Evolutionary conservation across 2,888 invertebrate species (phyloP), one percentile per base, ranked within the genome.

Genomic region (Netelia melanura): DNA sequence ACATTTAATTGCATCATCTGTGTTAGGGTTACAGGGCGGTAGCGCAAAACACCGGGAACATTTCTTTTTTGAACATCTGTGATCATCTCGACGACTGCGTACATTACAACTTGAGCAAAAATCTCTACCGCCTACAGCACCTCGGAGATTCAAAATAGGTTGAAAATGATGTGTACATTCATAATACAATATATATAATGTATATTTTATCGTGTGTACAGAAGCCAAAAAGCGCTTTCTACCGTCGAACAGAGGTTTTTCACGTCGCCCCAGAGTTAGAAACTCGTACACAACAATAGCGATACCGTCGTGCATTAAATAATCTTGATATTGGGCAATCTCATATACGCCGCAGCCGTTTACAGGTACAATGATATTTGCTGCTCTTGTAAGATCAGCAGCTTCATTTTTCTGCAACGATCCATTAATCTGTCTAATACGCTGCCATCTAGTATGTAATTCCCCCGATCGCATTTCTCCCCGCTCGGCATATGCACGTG

Each of bases 281-380:
- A 77, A 77, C 25, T 77, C 68, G 17, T 30, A 68, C 44, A 77
- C 61, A 0, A 77, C 8, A 9, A 78, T 70, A 10, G 52, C 78
- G 11, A 70, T 62, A 48, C 90, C 91, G 8, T 67, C 76, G 23
- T 5, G 65, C 5, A 52, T 30, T 17, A 61, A 44, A 61, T 44
- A 61, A 72, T 58, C n/a, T 23, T 70, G 38, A 54, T 70, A 17
- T 9, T 21, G 25, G 3, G 70, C 30, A n/a, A 30, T 58, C 23
- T 71, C 21, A 5, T 30, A 54, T 6, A 62, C n/a, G 14, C 48
- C 74, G 10, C 48, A 74, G 11, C 62, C 43, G 23, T 21, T 9
- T 23, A 14, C 5, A 1, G 58, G 58, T 61, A 72, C 21, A 9
- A 2, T 11, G 58, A 56, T 21, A 8, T 17, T 38, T 3, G 68